Base-by-base conservation (phyloP, 1,140 invertebrate genomes). In the Drosophila erecta region DNA sequence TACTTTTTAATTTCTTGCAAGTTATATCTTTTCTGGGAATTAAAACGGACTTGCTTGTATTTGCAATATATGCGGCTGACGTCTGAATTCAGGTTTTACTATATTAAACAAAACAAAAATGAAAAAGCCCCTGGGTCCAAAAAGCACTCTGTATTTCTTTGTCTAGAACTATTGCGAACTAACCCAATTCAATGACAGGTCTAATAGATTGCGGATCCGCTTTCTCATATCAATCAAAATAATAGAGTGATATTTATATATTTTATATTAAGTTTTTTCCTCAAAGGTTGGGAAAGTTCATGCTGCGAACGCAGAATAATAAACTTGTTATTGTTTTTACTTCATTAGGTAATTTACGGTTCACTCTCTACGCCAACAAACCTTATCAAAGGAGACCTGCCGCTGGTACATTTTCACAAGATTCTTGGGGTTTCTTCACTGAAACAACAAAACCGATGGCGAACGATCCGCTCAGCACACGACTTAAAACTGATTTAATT, bases 301-400 rank as follows among this genome's bases (percentile, higher is more conserved):
- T 14, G 27, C 58, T 50, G 17, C 24, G 43, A 53, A 17, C 41
- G 55, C 58, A 71, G 33, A 38, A 12, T 24, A 62, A 65, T 30
- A 33, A 57, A 40, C 37, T 37, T 58, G 30, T 76, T 76, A 44
- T 76, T 67, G 61, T 43, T 76, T 49, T 66, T 75, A 66, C 47
- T 65, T 66, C 66, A 37, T 43, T 76, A 58, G 46, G 43, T 33
- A 47, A 47, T 47, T 37, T 11, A 40, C 15, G 44, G 20, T 44
- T 57, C 74, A 73, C 70, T 66, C 67, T 66, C 55, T 62, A 57
- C 17, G 17, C n/a, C 24, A 24, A 24, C 84, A 47, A 83, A 92
- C 90, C 90, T 92, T 92, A 69, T 92, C 90, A 65, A 91, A 91
- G 50, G 87, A 90, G 55, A 67, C 79, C 79, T 91, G 87, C 51